These are phyloP conservation scores for Chromis chromis DNA, from an alignment of 2,797 vertebrate genomes.

Conservation along the genomic window DNA sequence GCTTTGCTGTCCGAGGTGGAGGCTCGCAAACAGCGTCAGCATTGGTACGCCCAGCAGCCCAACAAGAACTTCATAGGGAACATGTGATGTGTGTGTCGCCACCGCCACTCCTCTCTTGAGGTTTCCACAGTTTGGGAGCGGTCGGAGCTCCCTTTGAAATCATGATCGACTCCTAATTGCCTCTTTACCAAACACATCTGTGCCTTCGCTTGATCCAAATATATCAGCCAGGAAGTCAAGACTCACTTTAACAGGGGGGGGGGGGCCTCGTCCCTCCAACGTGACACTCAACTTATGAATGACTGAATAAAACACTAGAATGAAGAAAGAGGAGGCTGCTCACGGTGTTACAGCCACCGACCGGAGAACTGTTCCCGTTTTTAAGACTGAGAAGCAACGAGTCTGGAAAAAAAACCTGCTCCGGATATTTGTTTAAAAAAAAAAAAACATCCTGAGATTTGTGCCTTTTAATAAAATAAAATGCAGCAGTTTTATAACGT, in stretches of 20 bases:
- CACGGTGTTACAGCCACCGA: conserved; percentile 41
- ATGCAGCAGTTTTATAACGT: conserved; percentile 39
- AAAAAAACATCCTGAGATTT: conserved; percentile 46
- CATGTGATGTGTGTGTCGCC: conserved; percentile 77
- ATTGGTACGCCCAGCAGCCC: conserved; percentile 94
- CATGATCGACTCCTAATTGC: conserved; percentile 64
- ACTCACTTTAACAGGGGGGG: not conserved
- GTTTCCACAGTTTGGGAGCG: conserved; percentile 64
- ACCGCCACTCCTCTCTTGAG: conserved; percentile 66
- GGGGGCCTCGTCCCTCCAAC: not conserved
- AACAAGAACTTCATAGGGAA: conserved; percentile 88
- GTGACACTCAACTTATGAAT: conserved; percentile 49
- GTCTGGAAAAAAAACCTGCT: conserved; percentile 35
- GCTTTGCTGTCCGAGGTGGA: conserved; percentile 94
- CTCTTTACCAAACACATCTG: conserved; percentile 81
- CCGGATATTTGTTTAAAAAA: conserved; percentile 37
- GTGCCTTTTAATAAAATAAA: conserved; percentile 68
- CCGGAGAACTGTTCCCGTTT: conserved; percentile 44
- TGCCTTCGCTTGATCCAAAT: conserved; percentile 83
- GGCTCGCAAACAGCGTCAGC: conserved; percentile 93
- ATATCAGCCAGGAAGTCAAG: conserved; percentile 67
- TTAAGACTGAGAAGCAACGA: conserved; percentile 41
- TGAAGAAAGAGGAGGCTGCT: conserved; percentile 58
- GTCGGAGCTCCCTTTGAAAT: conserved; percentile 61
- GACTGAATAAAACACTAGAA: conserved; percentile 58